Percentiles rank a stretch among this genome's conserved stretches.
These are phyloP conservation scores for Champsocephalus gunnari DNA, from an alignment of 2,797 vertebrate genomes.

Conservation along the genomic window DNA sequence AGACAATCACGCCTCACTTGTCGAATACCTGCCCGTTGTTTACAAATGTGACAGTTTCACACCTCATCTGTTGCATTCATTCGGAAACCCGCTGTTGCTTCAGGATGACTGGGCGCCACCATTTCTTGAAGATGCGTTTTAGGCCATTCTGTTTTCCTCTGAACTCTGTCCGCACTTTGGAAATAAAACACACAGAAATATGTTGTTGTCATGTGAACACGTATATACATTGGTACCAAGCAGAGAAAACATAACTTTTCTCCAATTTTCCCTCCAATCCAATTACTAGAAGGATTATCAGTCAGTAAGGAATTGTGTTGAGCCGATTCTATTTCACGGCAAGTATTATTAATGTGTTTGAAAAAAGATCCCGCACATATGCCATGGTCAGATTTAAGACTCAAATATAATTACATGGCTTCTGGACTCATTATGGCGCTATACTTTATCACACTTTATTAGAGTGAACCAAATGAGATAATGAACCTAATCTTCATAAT, in stretches of 20 bases:
- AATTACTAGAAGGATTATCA: background rate
- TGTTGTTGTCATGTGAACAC: background rate
- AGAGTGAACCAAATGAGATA: conserved; percentile 27
- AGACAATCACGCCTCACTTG: conserved; percentile 70
- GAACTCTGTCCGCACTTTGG: background rate
- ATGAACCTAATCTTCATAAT: conserved; percentile 30
- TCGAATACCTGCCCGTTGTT: conserved; percentile 75
- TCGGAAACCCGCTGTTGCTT: background rate
- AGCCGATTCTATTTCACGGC: background rate
- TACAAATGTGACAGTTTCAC: conserved; percentile 53
- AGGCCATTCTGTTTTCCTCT: background rate
- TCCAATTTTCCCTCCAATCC: background rate
- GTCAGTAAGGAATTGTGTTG: background rate
- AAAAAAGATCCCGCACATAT: background rate
- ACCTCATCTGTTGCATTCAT: conserved; percentile 27
- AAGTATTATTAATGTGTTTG: background rate
- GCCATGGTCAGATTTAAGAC: background rate
- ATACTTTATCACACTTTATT: conserved; percentile 16
- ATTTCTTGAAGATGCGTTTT: background rate
- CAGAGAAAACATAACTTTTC: background rate
- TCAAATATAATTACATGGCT: background rate
- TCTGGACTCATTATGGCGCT: background rate
- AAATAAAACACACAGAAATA: background rate
- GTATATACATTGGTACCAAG: background rate
- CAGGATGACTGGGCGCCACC: background rate